These are phyloP conservation scores for Pterocles orientalis DNA, from an alignment of 2,113 vertebrate species.

Conservation along the genomic window DNA sequence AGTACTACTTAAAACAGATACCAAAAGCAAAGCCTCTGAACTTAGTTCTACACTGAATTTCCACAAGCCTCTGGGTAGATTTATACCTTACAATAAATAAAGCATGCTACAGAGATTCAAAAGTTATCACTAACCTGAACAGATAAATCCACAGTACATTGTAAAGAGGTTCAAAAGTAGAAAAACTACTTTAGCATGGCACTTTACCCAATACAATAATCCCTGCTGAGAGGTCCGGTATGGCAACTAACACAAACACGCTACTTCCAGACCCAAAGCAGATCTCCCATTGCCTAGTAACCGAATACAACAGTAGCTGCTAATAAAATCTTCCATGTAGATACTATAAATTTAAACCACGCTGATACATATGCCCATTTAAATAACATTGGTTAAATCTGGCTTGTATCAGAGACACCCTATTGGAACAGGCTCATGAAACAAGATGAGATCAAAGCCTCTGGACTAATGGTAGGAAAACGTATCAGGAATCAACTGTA, in stretches of 20 bases:
- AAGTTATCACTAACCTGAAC: background rate
- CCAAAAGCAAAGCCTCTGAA: background rate
- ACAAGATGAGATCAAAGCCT: background rate
- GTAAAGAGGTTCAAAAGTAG: background rate
- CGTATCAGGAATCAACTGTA: background rate
- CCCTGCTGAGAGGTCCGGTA: background rate
- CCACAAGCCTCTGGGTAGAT: background rate
- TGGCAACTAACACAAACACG: background rate
- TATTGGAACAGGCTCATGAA: background rate
- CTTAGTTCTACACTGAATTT: background rate
- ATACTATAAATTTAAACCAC: background rate
- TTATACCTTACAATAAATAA: background rate
- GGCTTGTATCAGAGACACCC: background rate
- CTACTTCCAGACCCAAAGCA: constrained; percentile 21
- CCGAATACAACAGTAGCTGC: constrained; percentile 1
- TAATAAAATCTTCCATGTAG: constrained; percentile 2
- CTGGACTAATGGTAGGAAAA: background rate
- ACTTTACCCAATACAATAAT: background rate
- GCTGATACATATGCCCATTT: background rate
- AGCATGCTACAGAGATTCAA: background rate
- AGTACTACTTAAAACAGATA: background rate
- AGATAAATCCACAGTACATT: background rate
- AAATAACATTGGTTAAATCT: background rate
- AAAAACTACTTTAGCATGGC: background rate
- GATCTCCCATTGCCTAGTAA: constrained; percentile 7